These are phyloP conservation scores for Mermis nigrescens DNA, from an alignment of 2,888 invertebrate genomes.

Conservation along the genomic window DNA sequence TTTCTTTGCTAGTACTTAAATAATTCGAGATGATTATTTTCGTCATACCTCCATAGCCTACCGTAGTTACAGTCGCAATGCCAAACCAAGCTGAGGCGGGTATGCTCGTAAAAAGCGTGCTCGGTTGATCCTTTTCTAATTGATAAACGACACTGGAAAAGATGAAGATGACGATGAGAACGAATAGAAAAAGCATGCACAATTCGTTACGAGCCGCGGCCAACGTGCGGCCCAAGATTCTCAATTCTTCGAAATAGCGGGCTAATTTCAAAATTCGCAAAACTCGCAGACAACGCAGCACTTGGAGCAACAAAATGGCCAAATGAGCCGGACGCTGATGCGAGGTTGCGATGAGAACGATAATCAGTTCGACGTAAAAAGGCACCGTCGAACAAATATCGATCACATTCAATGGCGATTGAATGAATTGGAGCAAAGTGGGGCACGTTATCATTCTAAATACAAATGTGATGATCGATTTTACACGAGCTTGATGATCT, in stretches of 20 bases:
- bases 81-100: not conserved
- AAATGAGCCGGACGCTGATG: not conserved
- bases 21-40: no score
- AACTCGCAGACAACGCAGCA: not conserved
- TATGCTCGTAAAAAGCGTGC: not conserved
- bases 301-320: not conserved
- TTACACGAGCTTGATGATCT: no score
- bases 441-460: no score
- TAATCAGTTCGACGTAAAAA: not conserved
- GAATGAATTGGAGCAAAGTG: not conserved
- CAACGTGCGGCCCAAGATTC: not conserved
- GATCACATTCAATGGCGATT: not conserved
- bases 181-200: not conserved
- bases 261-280: slow-evolving; percentile 1
- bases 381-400: not conserved
- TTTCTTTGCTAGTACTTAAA: no score
- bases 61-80: not conserved
- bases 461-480: no score
- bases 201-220: not conserved
- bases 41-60: slow-evolving; percentile 1
- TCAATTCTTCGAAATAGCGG: not conserved
- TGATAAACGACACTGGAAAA: not conserved
- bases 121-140: not conserved
- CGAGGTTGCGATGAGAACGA: no score
- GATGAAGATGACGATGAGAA: not conserved